Evolutionary conservation across 1,140 invertebrate species (phyloP).

Genomic region (Drosophila paulistorum): DNA sequence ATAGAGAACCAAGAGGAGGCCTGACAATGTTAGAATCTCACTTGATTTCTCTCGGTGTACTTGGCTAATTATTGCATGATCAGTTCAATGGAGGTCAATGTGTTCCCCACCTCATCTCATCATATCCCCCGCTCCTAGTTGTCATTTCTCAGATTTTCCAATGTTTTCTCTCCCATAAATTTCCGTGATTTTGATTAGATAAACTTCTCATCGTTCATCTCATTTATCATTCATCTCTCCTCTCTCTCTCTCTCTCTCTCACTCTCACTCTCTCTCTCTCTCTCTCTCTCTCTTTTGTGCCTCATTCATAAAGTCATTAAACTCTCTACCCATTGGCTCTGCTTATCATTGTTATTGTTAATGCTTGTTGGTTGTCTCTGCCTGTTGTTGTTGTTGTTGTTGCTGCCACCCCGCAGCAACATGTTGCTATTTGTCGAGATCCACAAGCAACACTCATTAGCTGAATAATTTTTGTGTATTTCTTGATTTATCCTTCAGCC

Average conservation of each 20-base stretch:
- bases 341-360: constrained; percentile 63
- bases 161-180: constrained; percentile 6
- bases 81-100: constrained; percentile 59
- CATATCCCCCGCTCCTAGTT: too few species aligned
- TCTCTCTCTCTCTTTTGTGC: constrained; percentile 8
- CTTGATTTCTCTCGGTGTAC: background rate
- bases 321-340: constrained; percentile 51
- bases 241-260: background rate
- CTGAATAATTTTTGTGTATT: constrained; percentile 67
- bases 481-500: constrained; percentile 62
- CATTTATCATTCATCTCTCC: constrained; percentile 5
- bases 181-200: constrained; percentile 54
- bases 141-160: constrained; percentile 20
- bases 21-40: background rate
- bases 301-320: constrained; percentile 54
- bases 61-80: constrained; percentile 31
- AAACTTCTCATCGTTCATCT: constrained; percentile 30
- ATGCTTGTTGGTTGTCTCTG: constrained; percentile 17
- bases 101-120: constrained; percentile 12
- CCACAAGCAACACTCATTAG: constrained; percentile 58
- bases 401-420: constrained; percentile 37
- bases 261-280: constrained; percentile 3
- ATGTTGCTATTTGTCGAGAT: constrained; percentile 39
- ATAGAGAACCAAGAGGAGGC: background rate
- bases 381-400: constrained; percentile 27